Base-by-base conservation (phyloP, 2,888 invertebrate genomes). In the Netelia melanura region DNA sequence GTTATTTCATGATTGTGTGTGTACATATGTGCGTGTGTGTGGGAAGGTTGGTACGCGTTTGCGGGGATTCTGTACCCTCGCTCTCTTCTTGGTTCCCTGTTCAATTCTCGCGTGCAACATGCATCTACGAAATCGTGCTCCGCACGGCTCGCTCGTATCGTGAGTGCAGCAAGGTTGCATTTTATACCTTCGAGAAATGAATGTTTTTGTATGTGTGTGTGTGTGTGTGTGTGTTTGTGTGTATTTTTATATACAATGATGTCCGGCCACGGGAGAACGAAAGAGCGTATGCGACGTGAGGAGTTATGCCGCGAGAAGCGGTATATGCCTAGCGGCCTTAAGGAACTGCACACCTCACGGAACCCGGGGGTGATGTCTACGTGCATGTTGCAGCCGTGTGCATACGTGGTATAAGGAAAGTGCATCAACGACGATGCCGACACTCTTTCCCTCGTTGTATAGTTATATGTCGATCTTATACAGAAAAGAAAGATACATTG, bases 131-230 rank as follows among this genome's bases (percentile, higher is more conserved):
- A 81, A 76, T 76, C 72, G 87, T 85, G 85, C 82, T 52, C 65
- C 52, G 65, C 17, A 48, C 30, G 30, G 5, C 30, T 30, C 6
- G 3, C 5, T 30, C 30, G 67, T 52, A 75, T 86, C 88, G 82
- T 61, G 83, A 83, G 83, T 67, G 87, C 87, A 87, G 89, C 87
- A 89, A 89, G 88, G 89, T 89, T 89, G 87, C 86, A 87, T 88
- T 87, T 86, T 86, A 87, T 14, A 14, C 87, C 89, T 86, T 88
- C 85, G 88, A 85, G 89, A 89, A 88, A 87, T 89, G 88, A 44
- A 81, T 58, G 21, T 44, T 23, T 70, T 11, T 58, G 8, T 70
- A 38, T 25, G 8, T 48, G 25, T 64, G 14, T 44, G 17, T 0
- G 17, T 17, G 17, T 21, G 23, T 25, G 17, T 0, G 17, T 17